These are phyloP conservation scores for Linyphia triangularis DNA, from an alignment of 2,888 invertebrate species.

Conservation along the genomic window DNA sequence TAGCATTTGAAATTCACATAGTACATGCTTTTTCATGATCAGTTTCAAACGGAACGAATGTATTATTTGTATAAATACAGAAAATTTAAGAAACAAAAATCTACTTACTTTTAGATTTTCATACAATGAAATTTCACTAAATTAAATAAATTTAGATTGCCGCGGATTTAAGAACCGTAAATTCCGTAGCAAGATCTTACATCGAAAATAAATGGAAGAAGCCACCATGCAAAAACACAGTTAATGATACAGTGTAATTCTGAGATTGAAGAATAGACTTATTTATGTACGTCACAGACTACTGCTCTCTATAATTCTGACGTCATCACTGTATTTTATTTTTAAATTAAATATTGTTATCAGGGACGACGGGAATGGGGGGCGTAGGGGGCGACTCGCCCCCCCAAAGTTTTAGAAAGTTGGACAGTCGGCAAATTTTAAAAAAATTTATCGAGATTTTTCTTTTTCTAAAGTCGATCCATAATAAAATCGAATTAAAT, in stretches of 20 bases:
- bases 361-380: no score
- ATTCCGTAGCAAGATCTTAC: neutral
- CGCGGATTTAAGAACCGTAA: neutral
- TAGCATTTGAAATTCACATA: neutral
- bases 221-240: neutral
- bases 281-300: no score
- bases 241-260: neutral
- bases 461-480: no score
- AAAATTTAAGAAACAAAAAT: neutral
- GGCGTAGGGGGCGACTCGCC: no score
- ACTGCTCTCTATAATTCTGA: no score
- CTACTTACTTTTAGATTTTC: slow-evolving; percentile 12
- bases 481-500: no score
- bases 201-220: neutral
- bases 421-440: no score
- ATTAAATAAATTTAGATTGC: neutral
- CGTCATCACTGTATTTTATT: no score
- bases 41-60: neutral
- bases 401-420: no score
- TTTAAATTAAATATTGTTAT: no score
- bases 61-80: neutral
- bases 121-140: neutral
- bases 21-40: neutral
- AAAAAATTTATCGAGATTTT: no score
- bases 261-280: no score